A percentile compares a stretch with the other conserved stretches of the same genome.
phyloP scores from a whole-genome alignment of 2,113 vertebrate genomes.

The Fulica atra region DNA sequence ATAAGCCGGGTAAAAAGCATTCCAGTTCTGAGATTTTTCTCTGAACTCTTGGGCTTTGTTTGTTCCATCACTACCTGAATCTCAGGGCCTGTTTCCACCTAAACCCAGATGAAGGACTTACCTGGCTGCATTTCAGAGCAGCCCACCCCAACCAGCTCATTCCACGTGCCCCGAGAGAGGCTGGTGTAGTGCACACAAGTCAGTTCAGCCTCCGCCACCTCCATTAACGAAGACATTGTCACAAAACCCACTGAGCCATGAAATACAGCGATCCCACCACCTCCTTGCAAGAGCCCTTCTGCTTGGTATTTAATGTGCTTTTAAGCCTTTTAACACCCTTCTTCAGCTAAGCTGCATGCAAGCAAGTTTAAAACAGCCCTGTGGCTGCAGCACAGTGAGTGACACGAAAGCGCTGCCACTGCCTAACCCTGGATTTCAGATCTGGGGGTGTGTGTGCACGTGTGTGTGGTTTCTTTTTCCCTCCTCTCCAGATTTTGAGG shows the following conservation, averaged over 20 bases:
- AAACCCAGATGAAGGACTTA: neutral
- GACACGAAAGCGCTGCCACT: neutral
- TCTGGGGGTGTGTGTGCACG: no score
- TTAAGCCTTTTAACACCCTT: neutral
- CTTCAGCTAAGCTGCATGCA: neutral
- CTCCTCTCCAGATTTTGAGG: neutral
- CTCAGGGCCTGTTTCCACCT: neutral
- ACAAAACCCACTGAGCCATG: neutral
- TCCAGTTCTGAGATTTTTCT: neutral
- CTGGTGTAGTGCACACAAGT: neutral
- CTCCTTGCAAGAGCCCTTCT: neutral
- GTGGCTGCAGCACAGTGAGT: fast-evolving
- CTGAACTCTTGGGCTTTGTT: neutral
- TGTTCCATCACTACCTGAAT: neutral
- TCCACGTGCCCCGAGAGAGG: neutral
- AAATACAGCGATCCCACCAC: neutral
- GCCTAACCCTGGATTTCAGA: neutral
- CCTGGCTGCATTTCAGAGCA: neutral
- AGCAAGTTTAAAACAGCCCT: neutral
- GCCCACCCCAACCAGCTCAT: neutral
- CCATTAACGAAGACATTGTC: neutral
- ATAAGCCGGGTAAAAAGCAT: neutral
- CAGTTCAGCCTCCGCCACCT: neutral
- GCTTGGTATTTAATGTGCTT: neutral
- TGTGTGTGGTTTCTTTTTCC: neutral